Conservation (phyloP, 2,888 invertebrate genomes). For the Drosophila melanosoma region DNA sequence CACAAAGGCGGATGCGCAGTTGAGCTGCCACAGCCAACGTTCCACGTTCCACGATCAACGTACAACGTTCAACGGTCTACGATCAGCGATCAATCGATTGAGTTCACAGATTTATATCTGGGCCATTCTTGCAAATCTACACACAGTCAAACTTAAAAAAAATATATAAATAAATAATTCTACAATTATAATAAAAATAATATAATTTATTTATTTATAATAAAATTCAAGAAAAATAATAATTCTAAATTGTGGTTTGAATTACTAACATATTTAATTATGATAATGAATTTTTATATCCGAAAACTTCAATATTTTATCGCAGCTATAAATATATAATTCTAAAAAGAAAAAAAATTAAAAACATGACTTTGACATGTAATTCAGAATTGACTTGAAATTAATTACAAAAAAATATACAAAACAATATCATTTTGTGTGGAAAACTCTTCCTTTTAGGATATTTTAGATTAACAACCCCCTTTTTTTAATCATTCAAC, state of each 20-base stretch:
- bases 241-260: no score
- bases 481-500: not conserved
- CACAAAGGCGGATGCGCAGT: slow-evolving; percentile 82
- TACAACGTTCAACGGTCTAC: slow-evolving; percentile 13
- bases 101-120: slow-evolving; percentile 52
- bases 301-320: not conserved
- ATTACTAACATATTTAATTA: not conserved
- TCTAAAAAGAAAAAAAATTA: not conserved
- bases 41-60: slow-evolving; percentile 10
- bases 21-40: slow-evolving; percentile 62
- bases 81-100: slow-evolving; percentile 50
- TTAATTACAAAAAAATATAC: not conserved
- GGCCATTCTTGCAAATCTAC: slow-evolving; percentile 7
- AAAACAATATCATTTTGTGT: not conserved
- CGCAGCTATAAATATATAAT: no score
- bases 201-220: not conserved
- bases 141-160: not conserved
- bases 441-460: not conserved
- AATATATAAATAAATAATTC: not conserved
- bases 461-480: not conserved
- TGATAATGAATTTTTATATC: not conserved
- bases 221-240: no score
- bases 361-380: not conserved
- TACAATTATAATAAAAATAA: not conserved
- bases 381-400: not conserved